A percentile compares a stretch with the other conserved stretches of the same genome.
phyloP scores from a whole-genome alignment of 2,113 vertebrate genomes.

The Microcebus ravelobensis region DNA sequence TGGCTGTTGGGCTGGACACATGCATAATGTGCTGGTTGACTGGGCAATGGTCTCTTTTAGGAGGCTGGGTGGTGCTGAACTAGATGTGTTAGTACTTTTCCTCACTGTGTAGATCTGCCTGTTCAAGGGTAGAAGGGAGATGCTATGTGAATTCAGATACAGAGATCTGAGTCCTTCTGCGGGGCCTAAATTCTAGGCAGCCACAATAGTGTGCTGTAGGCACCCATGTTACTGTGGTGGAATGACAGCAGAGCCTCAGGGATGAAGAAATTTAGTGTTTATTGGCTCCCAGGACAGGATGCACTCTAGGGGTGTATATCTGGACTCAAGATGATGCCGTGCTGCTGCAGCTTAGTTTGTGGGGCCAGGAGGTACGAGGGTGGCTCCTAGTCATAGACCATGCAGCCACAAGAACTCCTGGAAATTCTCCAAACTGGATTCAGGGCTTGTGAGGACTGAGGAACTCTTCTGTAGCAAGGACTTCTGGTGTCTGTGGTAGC shows the following conservation, averaged over 20 bases:
- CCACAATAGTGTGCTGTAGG: neutral
- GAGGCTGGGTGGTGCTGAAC: neutral
- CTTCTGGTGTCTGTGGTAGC: neutral
- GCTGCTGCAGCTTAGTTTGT: neutral
- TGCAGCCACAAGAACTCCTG: neutral
- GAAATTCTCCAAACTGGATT: neutral
- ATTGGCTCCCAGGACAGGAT: neutral
- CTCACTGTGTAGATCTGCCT: neutral
- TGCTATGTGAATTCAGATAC: neutral
- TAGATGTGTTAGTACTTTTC: neutral
- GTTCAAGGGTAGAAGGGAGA: neutral
- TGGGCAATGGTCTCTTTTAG: neutral
- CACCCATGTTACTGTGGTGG: neutral
- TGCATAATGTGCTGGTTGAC: neutral
- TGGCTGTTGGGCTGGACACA: neutral
- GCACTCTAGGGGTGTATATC: neutral
- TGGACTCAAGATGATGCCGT: neutral
- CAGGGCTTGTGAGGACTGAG: neutral
- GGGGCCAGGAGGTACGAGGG: no score
- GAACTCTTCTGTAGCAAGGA: neutral
- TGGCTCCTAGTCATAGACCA: neutral
- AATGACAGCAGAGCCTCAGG: neutral
- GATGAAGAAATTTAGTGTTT: neutral
- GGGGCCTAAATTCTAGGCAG: neutral
- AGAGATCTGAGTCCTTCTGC: neutral